A percentile compares a stretch with the other conserved stretches of the same genome.
phyloP scores from a whole-genome alignment of 2,113 vertebrate species.

The Perca fluviatilis region DNA sequence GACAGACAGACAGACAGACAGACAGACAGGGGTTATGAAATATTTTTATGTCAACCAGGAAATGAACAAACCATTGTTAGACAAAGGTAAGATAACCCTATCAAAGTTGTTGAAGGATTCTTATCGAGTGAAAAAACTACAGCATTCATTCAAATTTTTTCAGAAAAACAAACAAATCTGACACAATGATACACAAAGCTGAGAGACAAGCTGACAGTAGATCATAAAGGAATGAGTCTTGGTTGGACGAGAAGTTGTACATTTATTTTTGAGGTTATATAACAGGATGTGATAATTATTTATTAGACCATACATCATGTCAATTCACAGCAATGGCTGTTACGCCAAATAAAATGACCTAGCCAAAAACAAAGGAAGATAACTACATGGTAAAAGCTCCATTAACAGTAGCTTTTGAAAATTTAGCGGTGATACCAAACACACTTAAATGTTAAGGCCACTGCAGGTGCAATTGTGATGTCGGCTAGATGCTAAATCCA shows the following conservation, averaged over 20 bases:
- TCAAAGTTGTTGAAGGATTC: neutral
- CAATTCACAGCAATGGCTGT: neutral
- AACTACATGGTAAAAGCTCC: neutral
- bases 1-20: neutral
- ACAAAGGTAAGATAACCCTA: neutral
- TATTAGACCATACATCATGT: neutral
- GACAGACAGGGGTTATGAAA: neutral
- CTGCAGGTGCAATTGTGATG: neutral
- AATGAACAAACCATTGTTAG: neutral
- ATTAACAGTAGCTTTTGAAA: neutral
- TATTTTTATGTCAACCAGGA: neutral
- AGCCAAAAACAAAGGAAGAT: neutral
- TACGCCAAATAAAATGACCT: neutral
- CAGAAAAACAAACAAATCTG: neutral
- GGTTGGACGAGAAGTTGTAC: neutral
- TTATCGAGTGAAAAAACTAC: neutral
- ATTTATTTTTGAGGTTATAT: conserved; percentile 3
- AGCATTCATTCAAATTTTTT: neutral
- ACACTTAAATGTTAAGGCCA: neutral
- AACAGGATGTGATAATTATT: neutral
- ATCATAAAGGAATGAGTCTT: neutral
- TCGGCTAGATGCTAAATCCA: neutral
- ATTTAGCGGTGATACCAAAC: neutral
- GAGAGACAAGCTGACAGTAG: neutral
- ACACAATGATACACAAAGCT: neutral